phyloP scores from a whole-genome alignment of 2,888 invertebrate species.

The Smittia sp. region DNA sequence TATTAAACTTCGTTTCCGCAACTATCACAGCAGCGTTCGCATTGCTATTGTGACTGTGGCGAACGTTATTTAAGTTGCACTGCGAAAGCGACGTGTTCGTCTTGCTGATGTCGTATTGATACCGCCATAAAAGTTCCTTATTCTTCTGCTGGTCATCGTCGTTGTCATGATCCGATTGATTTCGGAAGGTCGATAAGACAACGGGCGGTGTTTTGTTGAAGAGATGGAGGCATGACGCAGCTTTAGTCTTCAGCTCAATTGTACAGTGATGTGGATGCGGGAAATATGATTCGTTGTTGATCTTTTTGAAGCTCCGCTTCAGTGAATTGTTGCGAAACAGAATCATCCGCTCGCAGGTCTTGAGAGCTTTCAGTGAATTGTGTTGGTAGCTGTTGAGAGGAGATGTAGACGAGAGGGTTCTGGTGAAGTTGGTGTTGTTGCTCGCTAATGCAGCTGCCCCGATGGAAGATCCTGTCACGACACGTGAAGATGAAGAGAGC shows the following conservation, averaged over 20 bases:
- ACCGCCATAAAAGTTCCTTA: slow-evolving; percentile 34
- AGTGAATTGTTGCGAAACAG: not conserved
- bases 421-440: not conserved
- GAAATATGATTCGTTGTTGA: slow-evolving; percentile 19
- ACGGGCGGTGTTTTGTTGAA: slow-evolving; percentile 18
- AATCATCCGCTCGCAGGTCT: slow-evolving; percentile 9
- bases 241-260: slow-evolving; percentile 30
- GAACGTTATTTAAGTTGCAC: slow-evolving; percentile 22
- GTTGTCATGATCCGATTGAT: not conserved
- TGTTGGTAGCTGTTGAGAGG: slow-evolving; percentile 30
- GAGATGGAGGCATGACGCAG: slow-evolving; percentile 35
- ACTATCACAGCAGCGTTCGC: not conserved
- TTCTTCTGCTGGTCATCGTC: slow-evolving; percentile 29
- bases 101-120: slow-evolving; percentile 15
- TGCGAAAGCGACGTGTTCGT: slow-evolving; percentile 21
- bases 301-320: slow-evolving; percentile 24
- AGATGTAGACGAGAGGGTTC: slow-evolving; percentile 21
- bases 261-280: slow-evolving; percentile 27
- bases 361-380: slow-evolving; percentile 5
- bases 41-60: slow-evolving; percentile 11
- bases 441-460: not conserved
- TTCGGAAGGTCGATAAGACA: slow-evolving; percentile 29
- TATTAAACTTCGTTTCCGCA: slow-evolving; percentile 23
- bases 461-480: slow-evolving; percentile 2
- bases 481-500: not conserved